Conservation (phyloP, 2,888 invertebrate genomes). For the Sabellastarte sp. region DNA sequence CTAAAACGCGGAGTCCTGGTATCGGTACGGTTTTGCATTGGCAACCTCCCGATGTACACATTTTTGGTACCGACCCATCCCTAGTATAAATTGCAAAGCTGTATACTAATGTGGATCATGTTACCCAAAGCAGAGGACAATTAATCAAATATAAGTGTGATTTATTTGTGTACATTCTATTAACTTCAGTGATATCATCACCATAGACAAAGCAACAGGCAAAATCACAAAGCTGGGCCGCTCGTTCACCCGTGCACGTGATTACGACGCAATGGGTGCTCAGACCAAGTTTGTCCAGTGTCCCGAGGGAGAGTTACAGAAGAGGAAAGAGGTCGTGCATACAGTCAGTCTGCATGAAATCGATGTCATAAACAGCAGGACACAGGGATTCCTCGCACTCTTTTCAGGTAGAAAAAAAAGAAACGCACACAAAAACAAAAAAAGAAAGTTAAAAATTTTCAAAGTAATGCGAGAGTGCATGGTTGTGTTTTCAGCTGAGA, state of each 20-base stretch:
- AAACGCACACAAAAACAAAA: too few species aligned
- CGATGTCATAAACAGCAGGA: constrained; percentile 97
- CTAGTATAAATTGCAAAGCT: too few species aligned
- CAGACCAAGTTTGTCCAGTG: constrained; percentile 69
- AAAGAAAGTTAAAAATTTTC: too few species aligned
- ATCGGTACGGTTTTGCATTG: too few species aligned
- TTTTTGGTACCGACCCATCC: too few species aligned
- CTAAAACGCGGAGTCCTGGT: too few species aligned
- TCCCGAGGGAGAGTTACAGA: constrained; percentile 97
- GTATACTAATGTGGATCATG: too few species aligned
- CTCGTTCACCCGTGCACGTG: constrained; percentile 92
- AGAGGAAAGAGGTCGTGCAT: constrained; percentile 93
- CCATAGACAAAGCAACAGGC: constrained; percentile 97
- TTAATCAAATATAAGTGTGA: neutral
- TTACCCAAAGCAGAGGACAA: too few species aligned
- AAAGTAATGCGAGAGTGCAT: too few species aligned
- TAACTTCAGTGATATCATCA: constrained; percentile 80
- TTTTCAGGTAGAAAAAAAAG: constrained; percentile 92
- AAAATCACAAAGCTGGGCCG: constrained; percentile 87
- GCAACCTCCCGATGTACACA: too few species aligned
- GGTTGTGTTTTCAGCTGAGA: too few species aligned
- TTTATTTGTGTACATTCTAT: neutral
- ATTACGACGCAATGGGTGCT: constrained; percentile 94
- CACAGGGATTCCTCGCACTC: constrained; percentile 94
- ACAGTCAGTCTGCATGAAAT: constrained; percentile 99